Conservation (phyloP, 2,113 vertebrate genomes). For the Podilymbus podiceps region DNA sequence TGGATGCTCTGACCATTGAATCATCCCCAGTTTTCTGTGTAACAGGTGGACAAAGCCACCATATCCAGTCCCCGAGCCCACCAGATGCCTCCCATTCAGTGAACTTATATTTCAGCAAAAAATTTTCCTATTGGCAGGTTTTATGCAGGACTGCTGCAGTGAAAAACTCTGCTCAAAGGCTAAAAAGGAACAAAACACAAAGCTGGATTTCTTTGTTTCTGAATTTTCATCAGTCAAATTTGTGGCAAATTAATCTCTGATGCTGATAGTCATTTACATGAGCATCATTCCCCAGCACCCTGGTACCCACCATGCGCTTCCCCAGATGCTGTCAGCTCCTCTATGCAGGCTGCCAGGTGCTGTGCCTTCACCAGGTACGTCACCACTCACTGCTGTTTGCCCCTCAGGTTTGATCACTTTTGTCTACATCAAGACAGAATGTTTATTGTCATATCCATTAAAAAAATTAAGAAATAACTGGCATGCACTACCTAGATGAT, state of each 20-base stretch:
- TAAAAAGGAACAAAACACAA: neutral
- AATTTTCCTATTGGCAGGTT: neutral
- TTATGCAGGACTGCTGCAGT: fast-evolving
- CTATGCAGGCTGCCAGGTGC: neutral
- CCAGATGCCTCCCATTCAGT: neutral
- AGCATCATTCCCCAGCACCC: neutral
- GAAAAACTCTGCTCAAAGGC: neutral
- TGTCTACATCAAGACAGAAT: neutral
- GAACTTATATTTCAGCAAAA: neutral
- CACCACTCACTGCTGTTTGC: neutral
- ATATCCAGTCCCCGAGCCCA: neutral
- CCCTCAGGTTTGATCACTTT: neutral
- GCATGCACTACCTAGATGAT: neutral
- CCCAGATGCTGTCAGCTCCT: neutral
- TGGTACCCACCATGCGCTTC: neutral
- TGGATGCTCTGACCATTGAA: neutral
- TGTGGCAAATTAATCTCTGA: neutral
- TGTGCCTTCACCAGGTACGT: neutral
- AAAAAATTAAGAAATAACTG: neutral
- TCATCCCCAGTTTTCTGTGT: neutral
- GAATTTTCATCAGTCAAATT: neutral
- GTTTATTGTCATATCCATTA: neutral
- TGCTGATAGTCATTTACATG: neutral
- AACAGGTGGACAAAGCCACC: neutral
- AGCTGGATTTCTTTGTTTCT: neutral